Percentiles rank a stretch among this genome's conserved stretches.
Evolutionary conservation across 2,113 vertebrate species (phyloP).

Genomic region (Monopterus albus): DNA sequence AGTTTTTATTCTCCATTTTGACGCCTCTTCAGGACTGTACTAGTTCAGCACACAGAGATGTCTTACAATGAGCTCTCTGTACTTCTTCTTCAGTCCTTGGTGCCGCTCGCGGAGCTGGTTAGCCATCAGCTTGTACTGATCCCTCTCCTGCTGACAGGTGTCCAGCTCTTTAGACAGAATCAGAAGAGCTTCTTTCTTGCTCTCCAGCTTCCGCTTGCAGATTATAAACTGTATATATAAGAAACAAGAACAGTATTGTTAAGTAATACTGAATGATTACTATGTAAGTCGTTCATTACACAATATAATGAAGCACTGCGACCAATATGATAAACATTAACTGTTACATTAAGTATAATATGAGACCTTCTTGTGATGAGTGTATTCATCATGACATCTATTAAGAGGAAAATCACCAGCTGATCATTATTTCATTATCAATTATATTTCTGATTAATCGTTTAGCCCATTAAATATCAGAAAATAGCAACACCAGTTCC

Average conservation of each 20-base stretch:
- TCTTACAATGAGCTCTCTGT: conserved; percentile 92
- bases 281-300: neutral
- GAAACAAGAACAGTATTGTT: neutral
- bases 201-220: conserved; percentile 94
- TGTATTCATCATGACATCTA: no score
- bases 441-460: no score
- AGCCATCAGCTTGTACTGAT: conserved; percentile 98
- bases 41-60: neutral
- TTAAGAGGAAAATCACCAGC: no score
- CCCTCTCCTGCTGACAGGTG: conserved; percentile 95
- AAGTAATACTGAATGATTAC: no score
- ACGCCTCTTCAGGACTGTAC: neutral
- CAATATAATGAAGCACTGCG: neutral
- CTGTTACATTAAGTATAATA: no score
- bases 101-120: conserved; percentile 95
- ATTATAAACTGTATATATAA: conserved; percentile 86
- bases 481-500: no score
- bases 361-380: no score
- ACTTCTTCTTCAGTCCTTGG: conserved; percentile 95
- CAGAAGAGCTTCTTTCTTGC: conserved; percentile 95
- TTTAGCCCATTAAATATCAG: no score
- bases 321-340: no score
- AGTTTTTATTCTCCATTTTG: neutral
- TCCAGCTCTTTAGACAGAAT: conserved; percentile 98
- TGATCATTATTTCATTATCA: no score